Base-by-base conservation (phyloP, 2,888 invertebrate species). In the Dioctria rufipes region DNA sequence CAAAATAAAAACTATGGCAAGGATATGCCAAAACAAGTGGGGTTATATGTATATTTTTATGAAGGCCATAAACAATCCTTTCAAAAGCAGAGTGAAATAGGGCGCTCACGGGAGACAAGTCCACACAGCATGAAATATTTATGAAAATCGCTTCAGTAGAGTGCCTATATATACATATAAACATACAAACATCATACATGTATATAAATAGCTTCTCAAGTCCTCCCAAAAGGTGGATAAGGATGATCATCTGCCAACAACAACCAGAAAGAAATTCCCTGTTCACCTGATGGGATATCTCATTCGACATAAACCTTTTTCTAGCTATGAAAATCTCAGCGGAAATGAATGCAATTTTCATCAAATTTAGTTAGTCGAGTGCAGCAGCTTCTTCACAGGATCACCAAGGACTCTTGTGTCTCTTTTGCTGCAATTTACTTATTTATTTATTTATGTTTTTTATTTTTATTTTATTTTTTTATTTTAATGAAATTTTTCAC, bases 1-100 rank as follows among this genome's bases (percentile, higher is more conserved):
- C 79, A 81, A 79, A 78, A 81, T 73, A 37, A 42, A 75, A 75
- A 75, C 75, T 75, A 75, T 75, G 75, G 61, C 43, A 13, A 43
- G 75, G 61, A 71, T 71, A 71, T 71, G 75, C 40, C 42, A 61
- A 75, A 60, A 43, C 60, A 61, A 61, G 61, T 75, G 75, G 75
- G 75, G 75, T 25, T 25, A 46, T 43, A 60, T 75, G 75, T 61
- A 75, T 46, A 75, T 46, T 75, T 75, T 75, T 75, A 75, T 75
- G 75, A 60, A 43, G 8, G 60, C 75, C 43, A 75, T 75, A 75
- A 75, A 75, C 75, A 75, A 75, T 75, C 60, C 75, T 75, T 75
- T 75, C 75, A 75, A 54, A 40, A 60, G 75, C 60, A 43, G 40
- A 60, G 42, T 60, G 61, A 75, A 75, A 75, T 75, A 75, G 75